Evolutionary conservation across 2,797 vertebrate genomes (phyloP).

Genomic region (Lindbergichthys nudifrons): DNA sequence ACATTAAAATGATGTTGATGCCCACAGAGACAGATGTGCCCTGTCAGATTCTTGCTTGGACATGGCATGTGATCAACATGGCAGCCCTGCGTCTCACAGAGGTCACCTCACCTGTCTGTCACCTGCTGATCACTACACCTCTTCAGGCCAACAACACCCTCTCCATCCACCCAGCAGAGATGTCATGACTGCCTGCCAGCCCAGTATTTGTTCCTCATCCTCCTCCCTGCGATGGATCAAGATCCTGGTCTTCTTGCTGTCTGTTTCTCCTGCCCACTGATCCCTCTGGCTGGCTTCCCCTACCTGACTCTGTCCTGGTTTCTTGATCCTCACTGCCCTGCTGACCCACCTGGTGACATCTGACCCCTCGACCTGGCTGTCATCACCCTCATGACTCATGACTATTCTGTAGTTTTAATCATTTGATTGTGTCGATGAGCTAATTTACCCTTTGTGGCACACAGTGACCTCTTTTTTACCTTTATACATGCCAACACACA

Average conservation of each 20-base stretch:
- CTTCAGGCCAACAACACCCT: constrained; percentile 42
- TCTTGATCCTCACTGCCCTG: constrained; percentile 62
- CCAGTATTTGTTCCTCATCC: constrained; percentile 27
- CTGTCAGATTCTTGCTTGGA: constrained; percentile 35
- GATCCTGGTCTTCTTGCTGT: constrained; percentile 51
- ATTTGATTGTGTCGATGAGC: constrained; percentile 31
- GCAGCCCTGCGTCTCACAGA: constrained; percentile 31
- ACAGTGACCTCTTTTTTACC: constrained; percentile 41
- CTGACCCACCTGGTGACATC: constrained; percentile 55
- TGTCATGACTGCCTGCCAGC: constrained; percentile 35
- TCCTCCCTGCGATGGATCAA: constrained; percentile 33
- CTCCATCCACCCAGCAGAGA: constrained; percentile 55
- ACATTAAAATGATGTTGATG: constrained; percentile 18
- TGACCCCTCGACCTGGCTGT: constrained; percentile 61
- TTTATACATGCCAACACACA: constrained; percentile 32
- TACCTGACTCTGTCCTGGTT: constrained; percentile 45
- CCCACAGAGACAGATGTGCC: constrained; percentile 30
- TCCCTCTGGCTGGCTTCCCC: constrained; percentile 56
- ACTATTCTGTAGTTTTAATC: constrained; percentile 40
- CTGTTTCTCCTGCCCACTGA: constrained; percentile 55
- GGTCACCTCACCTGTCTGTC: constrained; percentile 62
- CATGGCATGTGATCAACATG: constrained; percentile 17
- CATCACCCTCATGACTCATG: constrained; percentile 30
- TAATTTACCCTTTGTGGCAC: constrained; percentile 34
- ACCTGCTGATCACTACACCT: constrained; percentile 49